A percentile compares a stretch with the other conserved stretches of the same genome.
Evolutionary conservation across 2,888 invertebrate genomes (phyloP).

Genomic region (Eugnorisma glareosa): DNA sequence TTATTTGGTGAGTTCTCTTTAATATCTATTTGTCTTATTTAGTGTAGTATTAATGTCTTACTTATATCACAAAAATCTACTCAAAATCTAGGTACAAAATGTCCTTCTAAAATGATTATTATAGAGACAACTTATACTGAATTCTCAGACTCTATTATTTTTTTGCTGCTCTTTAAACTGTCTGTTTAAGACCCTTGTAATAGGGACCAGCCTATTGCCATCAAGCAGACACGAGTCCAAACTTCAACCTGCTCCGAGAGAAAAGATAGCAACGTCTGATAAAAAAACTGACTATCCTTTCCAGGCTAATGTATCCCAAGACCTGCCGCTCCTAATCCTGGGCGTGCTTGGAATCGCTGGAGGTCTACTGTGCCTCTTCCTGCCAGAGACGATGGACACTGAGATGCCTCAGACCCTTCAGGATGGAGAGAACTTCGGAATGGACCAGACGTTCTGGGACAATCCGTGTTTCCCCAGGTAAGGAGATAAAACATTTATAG

Average conservation of each 20-base stretch:
- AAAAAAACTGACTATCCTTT: not conserved
- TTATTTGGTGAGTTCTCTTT: conserved; percentile 91
- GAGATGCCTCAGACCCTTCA: conserved; percentile 96
- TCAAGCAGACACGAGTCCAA: not conserved
- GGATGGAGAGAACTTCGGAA: conserved; percentile 96
- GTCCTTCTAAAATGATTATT: not conserved
- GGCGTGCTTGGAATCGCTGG: conserved; percentile 94
- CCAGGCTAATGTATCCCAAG: conserved; percentile 93
- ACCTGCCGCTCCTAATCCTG: conserved; percentile 94
- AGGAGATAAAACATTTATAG: not conserved
- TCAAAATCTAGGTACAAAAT: not conserved
- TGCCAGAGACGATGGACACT: conserved; percentile 96
- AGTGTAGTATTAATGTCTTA: no score
- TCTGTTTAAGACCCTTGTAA: not conserved
- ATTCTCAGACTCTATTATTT: not conserved
- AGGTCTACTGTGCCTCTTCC: conserved; percentile 93
- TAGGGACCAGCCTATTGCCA: not conserved
- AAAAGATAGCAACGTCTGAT: not conserved
- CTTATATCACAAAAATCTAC: no score
- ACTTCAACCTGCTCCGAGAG: not conserved
- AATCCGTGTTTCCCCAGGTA: conserved; percentile 94
- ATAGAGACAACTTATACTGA: not conserved
- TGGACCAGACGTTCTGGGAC: conserved; percentile 95
- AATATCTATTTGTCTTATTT: not conserved
- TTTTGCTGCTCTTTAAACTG: not conserved